Evolutionary conservation across 2,888 invertebrate genomes (phyloP).

Genomic region (Chouioia cunea): DNA sequence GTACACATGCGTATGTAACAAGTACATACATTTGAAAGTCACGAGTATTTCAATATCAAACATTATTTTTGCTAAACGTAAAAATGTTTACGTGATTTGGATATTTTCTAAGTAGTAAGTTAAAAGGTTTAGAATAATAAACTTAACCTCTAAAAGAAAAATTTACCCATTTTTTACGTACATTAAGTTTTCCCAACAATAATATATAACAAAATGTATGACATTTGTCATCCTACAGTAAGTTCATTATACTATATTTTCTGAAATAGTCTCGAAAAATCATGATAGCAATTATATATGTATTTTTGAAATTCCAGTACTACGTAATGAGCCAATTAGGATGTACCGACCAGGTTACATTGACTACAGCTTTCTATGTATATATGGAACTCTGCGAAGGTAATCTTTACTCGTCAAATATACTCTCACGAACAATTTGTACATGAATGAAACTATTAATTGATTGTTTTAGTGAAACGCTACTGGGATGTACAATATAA

Average conservation of each 20-base stretch:
- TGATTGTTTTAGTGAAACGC: constrained; percentile 61
- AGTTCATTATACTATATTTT: constrained; percentile 47
- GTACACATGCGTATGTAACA: too few relatives aligned
- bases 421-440: background rate
- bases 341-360: constrained; percentile 67
- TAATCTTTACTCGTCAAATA: constrained; percentile 53
- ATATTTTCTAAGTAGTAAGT: too few relatives aligned
- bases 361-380: constrained; percentile 70
- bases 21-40: too few relatives aligned
- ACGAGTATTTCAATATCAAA: too few relatives aligned
- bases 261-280: background rate
- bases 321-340: constrained; percentile 68
- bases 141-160: too few relatives aligned
- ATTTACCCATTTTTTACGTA: too few relatives aligned
- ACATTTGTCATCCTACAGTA: constrained; percentile 62
- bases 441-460: background rate
- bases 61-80: too few relatives aligned
- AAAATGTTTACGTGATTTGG: too few relatives aligned
- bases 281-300: background rate
- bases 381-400: constrained; percentile 73
- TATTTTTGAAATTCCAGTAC: constrained; percentile 60
- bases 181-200: too few relatives aligned
- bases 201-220: constrained; percentile 55
- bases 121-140: too few relatives aligned
- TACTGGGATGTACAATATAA: constrained; percentile 70